These are phyloP conservation scores for Calidris pugnax DNA, from an alignment of 2,113 vertebrate genomes.

Conservation along the genomic window DNA sequence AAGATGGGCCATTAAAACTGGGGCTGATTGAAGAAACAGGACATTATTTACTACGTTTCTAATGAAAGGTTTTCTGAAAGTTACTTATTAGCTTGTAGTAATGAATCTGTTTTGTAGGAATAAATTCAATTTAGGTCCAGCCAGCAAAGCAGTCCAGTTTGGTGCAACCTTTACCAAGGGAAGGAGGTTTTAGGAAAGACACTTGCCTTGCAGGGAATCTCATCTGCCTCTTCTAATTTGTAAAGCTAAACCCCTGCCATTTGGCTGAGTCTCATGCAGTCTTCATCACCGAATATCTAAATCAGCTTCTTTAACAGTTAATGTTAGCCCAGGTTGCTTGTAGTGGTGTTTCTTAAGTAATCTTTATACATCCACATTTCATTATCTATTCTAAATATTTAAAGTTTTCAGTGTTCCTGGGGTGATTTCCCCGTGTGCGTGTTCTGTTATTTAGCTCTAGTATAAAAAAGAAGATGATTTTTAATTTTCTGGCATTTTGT, in stretches of 20 bases:
- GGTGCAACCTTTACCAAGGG: not conserved
- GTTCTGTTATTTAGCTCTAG: not conserved
- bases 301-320: not conserved
- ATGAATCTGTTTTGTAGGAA: not conserved
- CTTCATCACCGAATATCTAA: not conserved
- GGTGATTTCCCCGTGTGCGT: not conserved
- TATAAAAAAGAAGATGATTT: not conserved
- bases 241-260: constrained; percentile 3
- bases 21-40: not conserved
- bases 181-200: not conserved
- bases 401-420: not conserved
- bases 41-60: constrained; percentile 4
- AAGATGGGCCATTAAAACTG: not conserved
- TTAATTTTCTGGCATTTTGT: not conserved
- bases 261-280: not conserved
- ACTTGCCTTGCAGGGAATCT: constrained; percentile 4
- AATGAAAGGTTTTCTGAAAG: constrained; percentile 4
- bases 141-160: not conserved
- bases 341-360: not conserved
- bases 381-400: constrained; percentile 31
- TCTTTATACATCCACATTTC: not conserved
- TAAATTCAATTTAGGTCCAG: not conserved
- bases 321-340: constrained; percentile 11
- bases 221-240: constrained; percentile 27
- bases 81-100: constrained; percentile 22